Base-by-base conservation (phyloP, 1,140 invertebrate species). In the Philopotamus ludificatus region DNA sequence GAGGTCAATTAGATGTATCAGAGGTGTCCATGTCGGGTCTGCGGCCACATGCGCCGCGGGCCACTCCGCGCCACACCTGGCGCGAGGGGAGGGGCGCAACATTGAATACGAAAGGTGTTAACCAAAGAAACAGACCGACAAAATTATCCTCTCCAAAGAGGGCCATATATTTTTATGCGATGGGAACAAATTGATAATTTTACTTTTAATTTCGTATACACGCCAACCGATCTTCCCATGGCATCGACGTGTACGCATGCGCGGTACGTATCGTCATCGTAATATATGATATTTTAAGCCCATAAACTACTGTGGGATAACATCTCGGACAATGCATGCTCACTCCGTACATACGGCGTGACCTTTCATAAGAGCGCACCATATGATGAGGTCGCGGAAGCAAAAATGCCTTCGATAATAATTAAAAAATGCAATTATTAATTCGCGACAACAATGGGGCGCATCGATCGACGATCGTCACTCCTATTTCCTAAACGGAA, bases 31-130 rank as follows among this genome's bases (percentile, higher is more conserved):
- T 47, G 57, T 60, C 57, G 22, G 57, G 57, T 44, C 42, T 54
- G 39, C 57, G 51, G 23, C 42, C 16, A 1, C 15, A 12, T 47
- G 28, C 42, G 57, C 57, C 42, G 57, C 57, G 23, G 57, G 57
- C 57, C 57, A 20, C 1, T 1, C 57, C 47, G 45, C 28, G 47
- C 42, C 44, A 60, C 57, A 60, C 57, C 57, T 60, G 57, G 57
- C 15, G 34, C 22, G 20, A 10, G 51, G 18, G 25, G 44, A 28
- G 23, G 53, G 26, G 53, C 59, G 45, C 34, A 22, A 23, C 39
- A 39, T 39, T 53, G 50, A 63, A 63, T 57, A 65, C 63, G 51
- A 65, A 65, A 65, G 63, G 63, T 65, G 63, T 65, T 57, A 65
- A 57, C 51, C 63, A 65, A 57, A 65, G 53, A 54, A 49, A 57